Base-by-base conservation (phyloP, 2,888 invertebrate genomes). In the Auanema sp. region DNA sequence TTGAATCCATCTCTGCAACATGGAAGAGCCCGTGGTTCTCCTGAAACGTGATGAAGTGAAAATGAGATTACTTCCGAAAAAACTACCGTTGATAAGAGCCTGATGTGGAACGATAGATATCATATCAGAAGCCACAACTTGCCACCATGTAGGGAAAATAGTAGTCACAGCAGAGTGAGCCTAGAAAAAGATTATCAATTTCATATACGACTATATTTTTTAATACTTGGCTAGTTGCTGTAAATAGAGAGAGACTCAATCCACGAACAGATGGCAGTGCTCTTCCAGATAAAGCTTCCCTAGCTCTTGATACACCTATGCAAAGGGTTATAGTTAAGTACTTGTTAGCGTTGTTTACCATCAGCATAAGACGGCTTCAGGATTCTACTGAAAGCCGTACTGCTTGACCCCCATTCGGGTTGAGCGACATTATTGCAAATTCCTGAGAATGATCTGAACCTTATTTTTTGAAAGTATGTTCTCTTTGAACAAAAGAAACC, bases 101-200 rank as follows among this genome's bases (percentile, higher is more conserved):
- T 63, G 66, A 21, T 54, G 57, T 42, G 76, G 76, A 14, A 90
- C 0, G 87, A 87, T 76, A 90, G 89, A 70, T 87, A 88, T 81
- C 73, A 81, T 60, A 56, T 83, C 83, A 18, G 77, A 71, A 40
- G 77, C 75, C 25, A 83, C 66, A 61, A 83, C 72, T 44, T 83
- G 77, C 68, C 79, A 75, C 79, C 81, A 83, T 43, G 76, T 68
- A 0, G 76, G 71, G 42, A 76, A 89, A 91, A 95, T 70, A 11
- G 79, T 75, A 1, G 78, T 77, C 14, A 80, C 78, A 16, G 92
- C 23, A 93, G 86, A 0, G 92, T 73, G 73, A 3, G 58, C 53
- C 67, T 91, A 33, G 63, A 64, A 25, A 76, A 59, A 41, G 71
- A 50, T 49, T 12, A 41, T 5, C 8, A 18, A 47, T n/a, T n/a